Evolutionary conservation across 2,888 invertebrate genomes (phyloP), one percentile per base, ranked within the genome.

Genomic region (Amblyteles armatorius): DNA sequence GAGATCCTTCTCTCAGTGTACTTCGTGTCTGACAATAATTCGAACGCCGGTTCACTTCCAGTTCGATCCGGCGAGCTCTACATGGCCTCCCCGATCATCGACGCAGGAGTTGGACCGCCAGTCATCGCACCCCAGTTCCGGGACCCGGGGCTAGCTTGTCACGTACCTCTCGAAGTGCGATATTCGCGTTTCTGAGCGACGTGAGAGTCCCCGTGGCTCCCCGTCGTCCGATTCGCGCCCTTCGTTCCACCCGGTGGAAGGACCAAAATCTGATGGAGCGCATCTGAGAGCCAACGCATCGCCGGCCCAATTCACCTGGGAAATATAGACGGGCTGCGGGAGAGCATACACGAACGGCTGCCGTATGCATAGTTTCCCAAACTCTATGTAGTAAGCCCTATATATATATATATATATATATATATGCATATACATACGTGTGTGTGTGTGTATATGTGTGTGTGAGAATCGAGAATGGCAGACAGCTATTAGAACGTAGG

Each of bases 241-340:
- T 71, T 33, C 71, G 57, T 63, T 50, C 57, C 48, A 48, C 71
- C 22, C 19, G 29, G n/a, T 40, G 19, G 26, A 9, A 79, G 67
- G 77, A 78, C 60, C 72, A 0, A 84, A 84, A 80, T 81, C 80
- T 77, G 84, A 73, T 73, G 40, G 67, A 78, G 52, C 72, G 67
- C 74, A 72, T 73, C 65, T 71, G 60, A 81, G 68, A 77, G 60
- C 60, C 68, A 52, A 50, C 60, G 65, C 29, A 16, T 50, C 19
- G 3, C n/a, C 65, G 11, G 72, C 19, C 22, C 72, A 73, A 78
- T 81, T 67, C 84, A 84, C 77, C 77, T 77, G 84, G 84, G 80
- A 81, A 84, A 84, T 84, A 84, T 52, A 29, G 22, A 50, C 71
- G 60, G 68, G n/a, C 29, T n/a, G 11, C 22, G 11, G 11, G 16